A percentile compares a stretch with the other conserved stretches of the same genome.
Conservation (phyloP, 2,888 invertebrate species). For the Anarsia innoxiella region DNA sequence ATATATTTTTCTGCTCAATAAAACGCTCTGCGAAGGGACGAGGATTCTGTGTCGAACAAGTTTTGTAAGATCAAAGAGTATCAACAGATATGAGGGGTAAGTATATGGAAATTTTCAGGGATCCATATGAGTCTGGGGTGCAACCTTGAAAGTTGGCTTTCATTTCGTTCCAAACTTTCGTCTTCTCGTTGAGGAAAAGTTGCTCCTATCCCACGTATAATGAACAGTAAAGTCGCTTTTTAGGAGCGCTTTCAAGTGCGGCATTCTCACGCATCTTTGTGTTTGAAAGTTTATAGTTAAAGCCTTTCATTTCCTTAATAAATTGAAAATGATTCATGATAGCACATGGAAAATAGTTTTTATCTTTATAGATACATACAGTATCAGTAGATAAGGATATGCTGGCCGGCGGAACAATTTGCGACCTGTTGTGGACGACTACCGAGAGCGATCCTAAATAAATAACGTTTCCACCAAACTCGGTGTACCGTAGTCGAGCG, state of each 20-base stretch:
- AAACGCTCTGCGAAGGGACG: too few species aligned
- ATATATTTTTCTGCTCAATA: too few species aligned
- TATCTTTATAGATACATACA: neutral
- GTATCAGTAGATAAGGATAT: neutral
- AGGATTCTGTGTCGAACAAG: too few species aligned
- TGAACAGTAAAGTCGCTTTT: neutral
- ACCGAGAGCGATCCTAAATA: conserved; percentile 32
- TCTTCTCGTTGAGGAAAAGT: neutral
- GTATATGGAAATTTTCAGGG: neutral
- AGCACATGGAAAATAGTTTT: too few species aligned
- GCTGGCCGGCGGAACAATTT: conserved; percentile 16
- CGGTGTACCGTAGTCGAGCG: conserved; percentile 24
- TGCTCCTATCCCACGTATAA: conserved; percentile 1
- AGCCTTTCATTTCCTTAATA: too few species aligned
- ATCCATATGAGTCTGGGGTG: neutral
- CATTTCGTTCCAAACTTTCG: neutral
- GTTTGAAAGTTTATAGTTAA: too few species aligned
- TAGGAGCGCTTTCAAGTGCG: too few species aligned
- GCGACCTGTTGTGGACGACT: conserved; percentile 22
- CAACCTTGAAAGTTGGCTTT: conserved; percentile 1
- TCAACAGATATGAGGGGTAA: too few species aligned
- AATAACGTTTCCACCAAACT: conserved; percentile 29
- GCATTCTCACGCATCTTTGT: too few species aligned
- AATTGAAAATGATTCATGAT: too few species aligned
- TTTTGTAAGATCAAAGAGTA: too few species aligned